Conservation (phyloP, 1,140 invertebrate genomes). For the Saccostrea echinata region DNA sequence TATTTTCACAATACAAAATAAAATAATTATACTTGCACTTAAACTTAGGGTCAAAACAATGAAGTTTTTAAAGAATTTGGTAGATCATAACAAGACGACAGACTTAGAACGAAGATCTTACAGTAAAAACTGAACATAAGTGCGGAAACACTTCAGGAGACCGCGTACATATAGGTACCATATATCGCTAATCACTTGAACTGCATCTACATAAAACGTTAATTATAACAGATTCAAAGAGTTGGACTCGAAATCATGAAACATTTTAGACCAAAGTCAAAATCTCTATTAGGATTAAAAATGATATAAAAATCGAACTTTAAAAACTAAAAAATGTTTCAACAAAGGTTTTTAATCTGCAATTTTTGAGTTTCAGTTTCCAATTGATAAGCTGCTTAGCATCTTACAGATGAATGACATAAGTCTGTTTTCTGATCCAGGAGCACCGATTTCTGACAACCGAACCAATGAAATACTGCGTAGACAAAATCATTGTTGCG, state of each 20-base stretch:
- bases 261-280: no score
- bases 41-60: neutral
- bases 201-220: neutral
- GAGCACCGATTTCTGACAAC: neutral
- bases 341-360: no score
- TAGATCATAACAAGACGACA: conserved; percentile 18
- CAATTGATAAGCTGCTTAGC: no score
- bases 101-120: neutral
- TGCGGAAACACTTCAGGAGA: neutral
- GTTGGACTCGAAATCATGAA: no score
- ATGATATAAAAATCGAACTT: no score
- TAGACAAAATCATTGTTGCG: neutral
- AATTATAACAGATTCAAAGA: neutral
- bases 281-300: no score
- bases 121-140: neutral
- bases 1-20: conserved; percentile 36
- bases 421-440: no score
- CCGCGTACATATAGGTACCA: neutral
- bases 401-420: no score
- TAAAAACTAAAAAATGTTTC: no score
- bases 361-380: no score
- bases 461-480: neutral
- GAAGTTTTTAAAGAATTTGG: neutral
- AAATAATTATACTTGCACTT: conserved; percentile 34
- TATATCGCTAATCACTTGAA: neutral